Evolutionary conservation across 2,797 vertebrate genomes (phyloP).

Genomic region (Dicrostonyx torquatus): DNA sequence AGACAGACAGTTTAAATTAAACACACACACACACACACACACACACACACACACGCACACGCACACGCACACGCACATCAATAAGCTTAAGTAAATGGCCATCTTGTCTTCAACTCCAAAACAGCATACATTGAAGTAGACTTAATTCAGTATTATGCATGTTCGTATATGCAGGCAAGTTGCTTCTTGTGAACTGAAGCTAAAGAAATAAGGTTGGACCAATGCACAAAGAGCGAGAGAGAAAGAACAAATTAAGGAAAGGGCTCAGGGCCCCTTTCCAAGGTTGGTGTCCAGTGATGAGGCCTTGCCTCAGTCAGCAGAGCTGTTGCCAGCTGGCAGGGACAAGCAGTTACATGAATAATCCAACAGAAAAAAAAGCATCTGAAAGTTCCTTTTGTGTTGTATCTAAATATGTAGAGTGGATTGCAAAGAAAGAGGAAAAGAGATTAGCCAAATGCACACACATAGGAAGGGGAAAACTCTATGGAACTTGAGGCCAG

Average conservation of each 20-base stretch:
- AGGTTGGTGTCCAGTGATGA: not conserved
- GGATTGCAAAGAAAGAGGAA: not conserved
- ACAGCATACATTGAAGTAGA: not conserved
- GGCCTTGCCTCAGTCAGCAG: not conserved
- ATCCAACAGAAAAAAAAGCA: not conserved
- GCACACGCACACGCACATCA: not conserved
- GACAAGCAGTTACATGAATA: not conserved
- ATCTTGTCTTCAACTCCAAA: conserved; percentile 6
- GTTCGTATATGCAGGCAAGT: not conserved
- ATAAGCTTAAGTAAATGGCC: not conserved
- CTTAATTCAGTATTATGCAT: not conserved
- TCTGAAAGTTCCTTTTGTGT: not conserved
- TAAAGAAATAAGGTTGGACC: not conserved
- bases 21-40: not conserved
- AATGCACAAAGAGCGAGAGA: not conserved
- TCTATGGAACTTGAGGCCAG: not conserved
- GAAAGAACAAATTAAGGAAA: not conserved
- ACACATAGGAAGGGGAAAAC: not conserved
- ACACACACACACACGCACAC: not conserved
- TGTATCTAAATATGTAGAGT: not conserved
- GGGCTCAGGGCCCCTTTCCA: not conserved
- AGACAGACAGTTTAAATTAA: not conserved
- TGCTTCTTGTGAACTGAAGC: not conserved
- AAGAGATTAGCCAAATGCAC: not conserved
- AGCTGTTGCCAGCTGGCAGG: not conserved